Base-by-base conservation (phyloP, 2,113 vertebrate genomes). In the Carassius auratus region DNA sequence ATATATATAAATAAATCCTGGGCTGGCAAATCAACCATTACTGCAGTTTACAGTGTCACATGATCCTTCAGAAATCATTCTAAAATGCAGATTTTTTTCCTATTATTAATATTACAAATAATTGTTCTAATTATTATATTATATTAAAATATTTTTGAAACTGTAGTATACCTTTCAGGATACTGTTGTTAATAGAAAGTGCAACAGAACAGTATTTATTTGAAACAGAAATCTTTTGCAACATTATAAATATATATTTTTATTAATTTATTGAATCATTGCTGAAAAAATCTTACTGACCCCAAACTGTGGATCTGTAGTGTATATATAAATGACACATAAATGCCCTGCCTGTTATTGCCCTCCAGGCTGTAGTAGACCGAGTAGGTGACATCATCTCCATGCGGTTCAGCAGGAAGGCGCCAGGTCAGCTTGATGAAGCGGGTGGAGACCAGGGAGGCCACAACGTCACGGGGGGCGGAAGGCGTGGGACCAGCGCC, bases 371-470 rank as follows among this genome's bases (percentile, higher is more conserved):
- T 96, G 94, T 99, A 99, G 96, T 97, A 98, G 69, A 99, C 97
- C 0, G 97, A 97, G 91, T 98, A 99, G 93, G 96, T 97, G 84
- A 99, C 92, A 89, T 98, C 97, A 87, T 99, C 97, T 76, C 97
- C 98, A 0, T 97, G 96, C 14, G 97, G 96, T 76, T 99, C 98
- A 0, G 96, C 96, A 0, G 98, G 98, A 0, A 95, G 95, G 68
- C 98, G 95, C 98, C 98, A 99, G 0, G 97, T 98, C 92, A 99
- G 90, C 91, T 99, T 96, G 95, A 99, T 97, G 97, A 99, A 99
- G 88, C 98, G 97, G 13, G 98, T 99, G 90, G 98, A 99, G 83
- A 99, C 98, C 30, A 99, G 95, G 0, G 97, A 98, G 59, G 98
- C 98, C 95, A 99, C 97, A 4, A 99, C 96, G 3, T 99, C 98